Evolutionary conservation across 1,140 invertebrate genomes (phyloP).

Genomic region (Rhyzopertha dominica): DNA sequence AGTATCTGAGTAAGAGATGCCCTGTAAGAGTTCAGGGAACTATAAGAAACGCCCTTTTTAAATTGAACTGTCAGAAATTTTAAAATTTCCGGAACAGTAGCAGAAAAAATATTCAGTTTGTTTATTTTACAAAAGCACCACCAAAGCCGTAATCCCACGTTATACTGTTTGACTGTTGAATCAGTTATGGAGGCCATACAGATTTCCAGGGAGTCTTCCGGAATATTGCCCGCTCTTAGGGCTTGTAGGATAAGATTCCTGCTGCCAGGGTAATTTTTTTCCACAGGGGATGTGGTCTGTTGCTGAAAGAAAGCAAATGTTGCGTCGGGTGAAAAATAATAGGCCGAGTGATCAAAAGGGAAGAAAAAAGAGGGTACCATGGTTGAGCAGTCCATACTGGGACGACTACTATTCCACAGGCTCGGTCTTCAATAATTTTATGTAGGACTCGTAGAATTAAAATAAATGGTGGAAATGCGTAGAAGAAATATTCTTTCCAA

Average conservation of each 20-base stretch:
- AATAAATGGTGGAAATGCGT: constrained; percentile 33
- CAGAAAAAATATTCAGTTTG: constrained; percentile 9
- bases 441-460: constrained; percentile 23
- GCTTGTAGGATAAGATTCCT: constrained; percentile 28
- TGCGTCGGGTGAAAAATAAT: constrained; percentile 20
- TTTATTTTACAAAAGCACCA: constrained; percentile 14
- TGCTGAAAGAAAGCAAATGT: constrained; percentile 21
- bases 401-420: constrained; percentile 29
- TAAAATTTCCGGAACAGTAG: background rate
- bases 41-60: constrained; percentile 14
- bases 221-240: constrained; percentile 17
- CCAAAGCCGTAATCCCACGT: constrained; percentile 12
- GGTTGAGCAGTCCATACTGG: constrained; percentile 39
- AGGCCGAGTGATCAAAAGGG: constrained; percentile 11
- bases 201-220: constrained; percentile 20
- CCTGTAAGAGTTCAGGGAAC: constrained; percentile 11
- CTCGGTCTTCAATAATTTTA: constrained; percentile 32
- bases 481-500: constrained; percentile 26
- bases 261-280: constrained; percentile 29
- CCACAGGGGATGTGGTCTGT: constrained; percentile 23
- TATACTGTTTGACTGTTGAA: constrained; percentile 36
- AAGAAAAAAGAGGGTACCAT: constrained; percentile 31
- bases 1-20: constrained; percentile 8
- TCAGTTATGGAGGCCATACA: constrained; percentile 24
- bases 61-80: constrained; percentile 13